Percentiles rank a stretch among this genome's conserved stretches.
phyloP scores from a whole-genome alignment of 2,797 vertebrate genomes.

The Lepus townsendii region DNA sequence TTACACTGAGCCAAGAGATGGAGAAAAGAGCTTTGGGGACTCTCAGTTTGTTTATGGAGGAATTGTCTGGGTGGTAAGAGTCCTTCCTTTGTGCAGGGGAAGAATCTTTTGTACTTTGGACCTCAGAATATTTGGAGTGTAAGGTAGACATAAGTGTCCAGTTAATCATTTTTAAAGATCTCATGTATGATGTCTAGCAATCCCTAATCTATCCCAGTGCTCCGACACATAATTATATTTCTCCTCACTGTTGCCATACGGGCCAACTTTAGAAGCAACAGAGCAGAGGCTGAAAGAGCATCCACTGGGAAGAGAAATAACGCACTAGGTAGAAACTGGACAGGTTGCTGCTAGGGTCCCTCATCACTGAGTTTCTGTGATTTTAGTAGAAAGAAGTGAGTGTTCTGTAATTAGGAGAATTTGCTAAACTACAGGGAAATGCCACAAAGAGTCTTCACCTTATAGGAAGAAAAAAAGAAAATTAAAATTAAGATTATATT shows the following conservation, averaged over 20 bases:
- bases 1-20: background rate
- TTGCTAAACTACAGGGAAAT: background rate
- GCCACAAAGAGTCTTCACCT: background rate
- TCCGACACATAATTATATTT: background rate
- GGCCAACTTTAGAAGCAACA: background rate
- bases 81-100: background rate
- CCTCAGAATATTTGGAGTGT: background rate
- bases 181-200: background rate
- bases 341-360: background rate
- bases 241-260: background rate
- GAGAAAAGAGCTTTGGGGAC: background rate
- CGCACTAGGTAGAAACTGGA: background rate
- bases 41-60: background rate
- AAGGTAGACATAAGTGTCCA: background rate
- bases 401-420: background rate
- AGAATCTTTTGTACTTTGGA: background rate
- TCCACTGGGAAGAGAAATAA: background rate
- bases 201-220: background rate
- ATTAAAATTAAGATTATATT: background rate
- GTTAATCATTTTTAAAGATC: background rate
- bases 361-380: background rate
- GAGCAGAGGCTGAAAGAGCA: background rate
- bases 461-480: conserved; percentile 7
- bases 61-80: rapidly evolving
- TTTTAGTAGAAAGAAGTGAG: background rate